A percentile compares a stretch with the other conserved stretches of the same genome.
Evolutionary conservation across 2,113 vertebrate species (phyloP).

Genomic region (Nannobrachium achirus): DNA sequence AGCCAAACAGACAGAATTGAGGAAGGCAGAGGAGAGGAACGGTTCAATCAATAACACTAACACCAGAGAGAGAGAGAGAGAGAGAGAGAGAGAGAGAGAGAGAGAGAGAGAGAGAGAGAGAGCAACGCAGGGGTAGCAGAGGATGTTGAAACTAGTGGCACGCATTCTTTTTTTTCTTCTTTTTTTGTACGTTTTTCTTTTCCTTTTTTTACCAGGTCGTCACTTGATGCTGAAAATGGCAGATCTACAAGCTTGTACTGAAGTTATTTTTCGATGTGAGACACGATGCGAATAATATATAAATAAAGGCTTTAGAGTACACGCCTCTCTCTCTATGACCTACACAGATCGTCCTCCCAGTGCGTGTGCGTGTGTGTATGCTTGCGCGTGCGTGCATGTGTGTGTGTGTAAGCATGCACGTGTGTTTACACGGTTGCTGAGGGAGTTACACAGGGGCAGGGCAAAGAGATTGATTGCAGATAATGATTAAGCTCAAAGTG

Average conservation of each 20-base stretch:
- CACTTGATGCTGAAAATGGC: neutral
- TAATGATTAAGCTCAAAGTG: conserved; percentile 75
- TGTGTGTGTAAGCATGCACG: conserved; percentile 12
- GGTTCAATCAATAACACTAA: conserved; percentile 84
- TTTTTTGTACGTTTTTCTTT: too few species aligned
- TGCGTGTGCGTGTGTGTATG: neutral
- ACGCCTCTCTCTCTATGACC: conserved; percentile 6
- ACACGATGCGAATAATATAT: neutral
- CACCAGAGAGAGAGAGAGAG: conserved; percentile 52
- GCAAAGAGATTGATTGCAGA: conserved; percentile 68
- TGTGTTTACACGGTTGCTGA: conserved; percentile 37
- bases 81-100: conserved; percentile 22
- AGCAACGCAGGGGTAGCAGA: conserved; percentile 1
- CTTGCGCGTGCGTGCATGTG: conserved; percentile 7
- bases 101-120: conserved; percentile 22
- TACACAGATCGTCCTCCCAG: conserved; percentile 7
- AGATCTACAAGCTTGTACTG: too few species aligned
- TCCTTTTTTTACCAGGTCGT: neutral
- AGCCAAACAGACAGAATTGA: conserved; percentile 80
- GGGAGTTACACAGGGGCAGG: conserved; percentile 55
- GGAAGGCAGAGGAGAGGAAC: conserved; percentile 80
- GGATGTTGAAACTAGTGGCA: conserved; percentile 26
- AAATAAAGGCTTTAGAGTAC: too few species aligned
- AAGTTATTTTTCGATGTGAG: too few species aligned
- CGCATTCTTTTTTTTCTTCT: too few species aligned